phyloP scores from a whole-genome alignment of 2,797 vertebrate genomes.

The Echeneis naucrates region DNA sequence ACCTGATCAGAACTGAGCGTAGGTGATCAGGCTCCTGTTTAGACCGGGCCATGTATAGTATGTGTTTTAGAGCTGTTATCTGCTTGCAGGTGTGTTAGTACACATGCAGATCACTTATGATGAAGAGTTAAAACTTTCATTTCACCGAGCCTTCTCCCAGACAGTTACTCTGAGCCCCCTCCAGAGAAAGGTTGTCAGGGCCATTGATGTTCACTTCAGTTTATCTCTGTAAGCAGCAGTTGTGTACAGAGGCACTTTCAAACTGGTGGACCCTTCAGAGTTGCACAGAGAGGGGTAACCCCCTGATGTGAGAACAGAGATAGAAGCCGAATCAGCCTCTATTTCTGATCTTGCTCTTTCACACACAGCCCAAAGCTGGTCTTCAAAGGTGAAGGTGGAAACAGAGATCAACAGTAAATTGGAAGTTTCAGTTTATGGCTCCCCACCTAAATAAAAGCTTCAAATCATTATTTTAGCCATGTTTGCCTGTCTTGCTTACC shows the following conservation, averaged over 20 bases:
- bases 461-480: neutral
- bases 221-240: conserved; percentile 2
- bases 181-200: conserved; percentile 5
- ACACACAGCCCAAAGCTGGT: conserved; percentile 6
- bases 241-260: conserved; percentile 13
- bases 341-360: conserved; percentile 1
- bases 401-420: conserved; percentile 7
- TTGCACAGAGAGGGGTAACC: conserved; percentile 7
- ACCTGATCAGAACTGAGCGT: no score
- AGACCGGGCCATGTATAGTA: no score
- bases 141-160: neutral
- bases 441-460: neutral
- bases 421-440: neutral
- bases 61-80: no score
- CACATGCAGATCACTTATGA: no score
- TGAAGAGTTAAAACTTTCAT: no score
- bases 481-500: no score
- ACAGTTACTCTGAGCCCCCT: neutral
- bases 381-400: neutral
- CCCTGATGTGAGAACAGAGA: neutral
- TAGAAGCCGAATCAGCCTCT: neutral
- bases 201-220: neutral
- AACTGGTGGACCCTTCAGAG: conserved; percentile 1
- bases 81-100: no score
- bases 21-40: no score